phyloP scores from a whole-genome alignment of 1,140 invertebrate genomes.

The Nephotettix cincticeps region DNA sequence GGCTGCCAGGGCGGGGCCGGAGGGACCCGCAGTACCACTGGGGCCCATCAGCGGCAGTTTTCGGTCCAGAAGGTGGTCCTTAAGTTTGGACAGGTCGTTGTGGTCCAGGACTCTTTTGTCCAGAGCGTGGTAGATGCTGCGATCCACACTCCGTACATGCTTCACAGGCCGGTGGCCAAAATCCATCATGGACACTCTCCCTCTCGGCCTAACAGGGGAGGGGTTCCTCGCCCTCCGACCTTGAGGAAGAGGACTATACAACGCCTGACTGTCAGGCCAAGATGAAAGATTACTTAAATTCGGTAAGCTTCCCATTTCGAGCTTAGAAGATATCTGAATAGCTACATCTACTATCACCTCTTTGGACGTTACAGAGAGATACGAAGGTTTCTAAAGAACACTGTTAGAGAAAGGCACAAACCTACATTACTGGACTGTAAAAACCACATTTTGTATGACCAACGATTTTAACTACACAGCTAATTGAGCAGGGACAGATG shows the following conservation, averaged over 20 bases:
- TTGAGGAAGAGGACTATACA: constrained; percentile 1
- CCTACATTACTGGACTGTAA: neutral
- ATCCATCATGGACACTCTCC: neutral
- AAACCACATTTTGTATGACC: neutral
- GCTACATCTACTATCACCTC: too few relatives aligned
- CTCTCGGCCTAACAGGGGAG: neutral
- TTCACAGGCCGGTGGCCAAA: neutral
- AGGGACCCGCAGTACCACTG: neutral
- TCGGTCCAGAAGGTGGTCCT: neutral
- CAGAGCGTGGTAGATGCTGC: constrained; percentile 3
- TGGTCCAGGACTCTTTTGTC: neutral
- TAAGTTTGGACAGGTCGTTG: neutral
- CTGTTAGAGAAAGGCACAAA: neutral
- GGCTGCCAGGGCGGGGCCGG: too few relatives aligned
- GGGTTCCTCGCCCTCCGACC: neutral
- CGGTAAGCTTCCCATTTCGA: neutral
- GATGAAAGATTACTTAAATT: neutral
- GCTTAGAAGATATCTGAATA: neutral
- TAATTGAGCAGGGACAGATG: neutral
- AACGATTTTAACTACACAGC: neutral
- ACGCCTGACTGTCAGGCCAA: neutral
- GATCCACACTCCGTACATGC: neutral
- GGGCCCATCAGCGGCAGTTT: neutral
- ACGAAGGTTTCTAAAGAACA: neutral
- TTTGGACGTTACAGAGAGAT: too few relatives aligned